These are phyloP conservation scores for Pungitius pungitius DNA, from an alignment of 2,113 vertebrate species.

Conservation along the genomic window DNA sequence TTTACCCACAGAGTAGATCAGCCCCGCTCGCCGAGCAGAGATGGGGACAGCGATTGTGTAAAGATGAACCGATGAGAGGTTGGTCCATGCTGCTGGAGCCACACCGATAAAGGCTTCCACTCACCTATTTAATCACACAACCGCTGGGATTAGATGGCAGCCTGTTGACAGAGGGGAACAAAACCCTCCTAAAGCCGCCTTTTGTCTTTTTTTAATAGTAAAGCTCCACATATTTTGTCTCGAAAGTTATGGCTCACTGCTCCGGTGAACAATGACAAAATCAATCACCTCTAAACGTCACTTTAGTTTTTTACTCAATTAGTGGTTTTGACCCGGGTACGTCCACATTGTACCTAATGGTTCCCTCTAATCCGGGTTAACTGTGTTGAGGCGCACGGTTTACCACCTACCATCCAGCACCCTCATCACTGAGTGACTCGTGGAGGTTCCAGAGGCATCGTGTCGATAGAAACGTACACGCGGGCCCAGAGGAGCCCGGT, in stretches of 20 bases:
- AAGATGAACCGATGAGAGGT: conserved; percentile 26
- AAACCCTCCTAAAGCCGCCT: neutral
- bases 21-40: neutral
- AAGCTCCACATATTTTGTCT: neutral
- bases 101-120: neutral
- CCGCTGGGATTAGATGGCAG: neutral
- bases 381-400: too few relatives aligned
- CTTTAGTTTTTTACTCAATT: neutral
- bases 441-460: too few relatives aligned
- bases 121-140: conserved; percentile 17
- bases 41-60: conserved; percentile 5
- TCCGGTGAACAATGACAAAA: conserved; percentile 7
- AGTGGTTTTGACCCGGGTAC: neutral
- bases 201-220: too few relatives aligned
- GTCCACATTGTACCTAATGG: too few relatives aligned
- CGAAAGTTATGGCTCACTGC: neutral
- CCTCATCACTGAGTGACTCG: too few relatives aligned
- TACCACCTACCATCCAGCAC: too few relatives aligned
- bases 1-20: conserved; percentile 15
- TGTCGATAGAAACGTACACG: too few relatives aligned
- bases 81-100: conserved; percentile 4
- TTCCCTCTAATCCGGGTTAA: too few relatives aligned
- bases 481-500: too few relatives aligned
- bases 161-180: neutral
- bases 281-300: neutral